Conservation (phyloP, 2,888 invertebrate genomes). For the Gisinianus flammeolus region DNA sequence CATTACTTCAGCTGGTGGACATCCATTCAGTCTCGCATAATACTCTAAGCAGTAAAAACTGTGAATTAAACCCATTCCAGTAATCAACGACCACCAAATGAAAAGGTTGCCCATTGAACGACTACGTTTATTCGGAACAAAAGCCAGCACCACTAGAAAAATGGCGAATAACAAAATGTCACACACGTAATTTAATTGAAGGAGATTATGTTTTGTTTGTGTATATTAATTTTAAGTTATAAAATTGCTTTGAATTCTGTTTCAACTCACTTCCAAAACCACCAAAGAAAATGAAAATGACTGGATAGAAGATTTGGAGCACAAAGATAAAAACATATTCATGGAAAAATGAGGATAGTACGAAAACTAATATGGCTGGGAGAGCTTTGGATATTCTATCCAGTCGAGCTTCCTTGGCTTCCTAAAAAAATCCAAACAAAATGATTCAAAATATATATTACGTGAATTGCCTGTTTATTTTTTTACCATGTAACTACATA, state of each 20-base stretch:
- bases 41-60: slow-evolving; percentile 84
- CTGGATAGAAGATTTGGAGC: slow-evolving; percentile 85
- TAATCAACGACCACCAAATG: slow-evolving; percentile 79
- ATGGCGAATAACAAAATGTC: neutral
- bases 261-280: slow-evolving; percentile 45
- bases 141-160: slow-evolving; percentile 40
- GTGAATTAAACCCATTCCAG: slow-evolving; percentile 77
- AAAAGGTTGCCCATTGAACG: slow-evolving; percentile 69
- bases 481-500: neutral
- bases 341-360: slow-evolving; percentile 84
- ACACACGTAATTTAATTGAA: neutral
- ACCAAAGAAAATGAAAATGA: slow-evolving; percentile 75
- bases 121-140: slow-evolving; percentile 39
- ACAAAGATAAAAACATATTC: slow-evolving; percentile 81
- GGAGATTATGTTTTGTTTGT: too few species aligned
- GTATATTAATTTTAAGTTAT: neutral
- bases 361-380: slow-evolving; percentile 72
- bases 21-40: slow-evolving; percentile 75
- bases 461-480: neutral
- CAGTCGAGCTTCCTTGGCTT: slow-evolving; percentile 39
- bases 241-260: neutral
- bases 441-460: neutral
- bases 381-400: slow-evolving; percentile 54
- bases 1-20: slow-evolving; percentile 65
- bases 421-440: slow-evolving; percentile 27